Evolutionary conservation across 2,888 invertebrate genomes (phyloP).

Genomic region (Drosophila emarginata): DNA sequence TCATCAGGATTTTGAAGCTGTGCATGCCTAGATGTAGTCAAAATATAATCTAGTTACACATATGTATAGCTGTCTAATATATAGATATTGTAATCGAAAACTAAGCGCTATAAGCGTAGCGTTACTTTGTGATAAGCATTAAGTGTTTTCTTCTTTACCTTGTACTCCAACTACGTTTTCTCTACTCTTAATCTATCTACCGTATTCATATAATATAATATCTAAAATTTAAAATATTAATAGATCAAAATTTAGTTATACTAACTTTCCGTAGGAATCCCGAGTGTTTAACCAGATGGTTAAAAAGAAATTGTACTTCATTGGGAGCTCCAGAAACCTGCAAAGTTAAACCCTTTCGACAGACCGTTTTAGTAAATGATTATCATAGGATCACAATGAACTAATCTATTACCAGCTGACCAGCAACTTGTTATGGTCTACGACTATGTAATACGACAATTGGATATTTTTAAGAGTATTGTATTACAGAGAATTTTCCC

Average conservation of each 20-base stretch:
- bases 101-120: constrained; percentile 66
- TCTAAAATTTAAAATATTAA: neutral
- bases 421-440: neutral
- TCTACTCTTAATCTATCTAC: neutral
- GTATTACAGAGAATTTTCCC: neutral
- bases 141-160: constrained; percentile 53
- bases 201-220: neutral
- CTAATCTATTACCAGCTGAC: neutral
- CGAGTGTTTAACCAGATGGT: neutral
- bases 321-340: too few species aligned
- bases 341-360: too few species aligned
- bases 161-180: constrained; percentile 17
- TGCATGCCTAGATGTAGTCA: constrained; percentile 28
- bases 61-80: constrained; percentile 23
- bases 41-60: constrained; percentile 6
- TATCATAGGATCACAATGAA: too few species aligned
- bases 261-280: neutral
- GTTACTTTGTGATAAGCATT: constrained; percentile 74
- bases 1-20: constrained; percentile 80
- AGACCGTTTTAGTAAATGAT: too few species aligned
- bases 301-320: neutral
- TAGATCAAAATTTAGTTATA: neutral
- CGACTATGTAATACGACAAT: neutral
- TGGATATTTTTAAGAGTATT: neutral
- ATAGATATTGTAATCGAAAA: constrained; percentile 24